These are phyloP conservation scores for Mesoligia furuncula DNA, from an alignment of 2,888 invertebrate species.

Conservation along the genomic window DNA sequence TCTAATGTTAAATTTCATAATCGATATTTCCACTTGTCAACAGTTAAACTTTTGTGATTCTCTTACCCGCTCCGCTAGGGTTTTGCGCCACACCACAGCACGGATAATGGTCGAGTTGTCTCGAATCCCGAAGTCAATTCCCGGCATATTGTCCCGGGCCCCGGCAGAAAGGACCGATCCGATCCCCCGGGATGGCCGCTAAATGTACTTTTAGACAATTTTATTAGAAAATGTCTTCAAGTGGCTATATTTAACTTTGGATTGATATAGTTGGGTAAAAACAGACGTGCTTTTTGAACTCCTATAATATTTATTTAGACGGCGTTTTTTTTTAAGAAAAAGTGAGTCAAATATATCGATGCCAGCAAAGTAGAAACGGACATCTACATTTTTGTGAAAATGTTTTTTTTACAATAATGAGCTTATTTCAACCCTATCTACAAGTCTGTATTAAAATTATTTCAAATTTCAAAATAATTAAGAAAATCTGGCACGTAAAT, in stretches of 20 bases:
- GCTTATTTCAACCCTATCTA: too few relatives aligned
- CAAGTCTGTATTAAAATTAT: too few relatives aligned
- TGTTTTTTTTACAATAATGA: too few relatives aligned
- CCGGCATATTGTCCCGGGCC: slow-evolving; percentile 81
- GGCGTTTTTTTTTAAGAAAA: background rate
- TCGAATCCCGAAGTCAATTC: slow-evolving; percentile 87
- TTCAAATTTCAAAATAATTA: too few relatives aligned
- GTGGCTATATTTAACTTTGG: slow-evolving; percentile 50
- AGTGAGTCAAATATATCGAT: background rate
- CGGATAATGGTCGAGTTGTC: slow-evolving; percentile 84
- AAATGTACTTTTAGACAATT: slow-evolving; percentile 74
- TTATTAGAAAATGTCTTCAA: slow-evolving; percentile 70
- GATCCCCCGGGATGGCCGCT: slow-evolving; percentile 67
- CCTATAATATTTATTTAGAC: background rate
- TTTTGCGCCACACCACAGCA: slow-evolving; percentile 58
- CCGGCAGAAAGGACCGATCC: slow-evolving; percentile 69
- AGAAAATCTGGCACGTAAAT: too few relatives aligned
- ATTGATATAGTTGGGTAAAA: slow-evolving; percentile 27
- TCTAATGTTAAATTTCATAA: background rate
- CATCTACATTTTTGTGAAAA: too few relatives aligned
- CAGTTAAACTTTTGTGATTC: background rate
- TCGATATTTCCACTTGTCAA: background rate
- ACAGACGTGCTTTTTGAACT: background rate
- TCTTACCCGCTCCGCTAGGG: slow-evolving; percentile 1
- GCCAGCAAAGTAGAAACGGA: too few relatives aligned